Percentiles rank a stretch among this genome's conserved stretches.
phyloP scores from a whole-genome alignment of 2,888 invertebrate genomes.

The Dione vanillae region DNA sequence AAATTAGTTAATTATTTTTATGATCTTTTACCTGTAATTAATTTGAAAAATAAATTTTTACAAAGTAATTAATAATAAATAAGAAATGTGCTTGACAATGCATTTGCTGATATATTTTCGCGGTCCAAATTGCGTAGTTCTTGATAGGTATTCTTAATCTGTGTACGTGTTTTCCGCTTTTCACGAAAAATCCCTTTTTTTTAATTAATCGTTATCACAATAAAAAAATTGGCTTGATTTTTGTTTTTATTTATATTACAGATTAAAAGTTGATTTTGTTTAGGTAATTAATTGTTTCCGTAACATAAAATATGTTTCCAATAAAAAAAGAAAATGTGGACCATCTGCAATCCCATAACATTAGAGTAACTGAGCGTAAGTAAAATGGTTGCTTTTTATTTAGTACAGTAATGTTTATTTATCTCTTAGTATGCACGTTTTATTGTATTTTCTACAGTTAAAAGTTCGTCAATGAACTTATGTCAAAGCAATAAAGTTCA shows the following conservation, averaged over 20 bases:
- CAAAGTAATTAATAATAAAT: constrained; percentile 51
- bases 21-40: constrained; percentile 42
- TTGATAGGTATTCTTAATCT: constrained; percentile 34
- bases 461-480: not conserved
- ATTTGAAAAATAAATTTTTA: constrained; percentile 22
- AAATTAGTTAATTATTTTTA: constrained; percentile 67
- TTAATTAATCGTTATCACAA: not conserved
- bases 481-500: not conserved
- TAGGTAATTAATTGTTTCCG: not conserved
- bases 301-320: constrained; percentile 61
- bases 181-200: not conserved
- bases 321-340: constrained; percentile 65
- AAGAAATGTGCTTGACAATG: constrained; percentile 61
- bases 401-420: constrained; percentile 11
- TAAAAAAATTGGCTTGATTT: not conserved
- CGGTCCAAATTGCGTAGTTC: constrained; percentile 41
- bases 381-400: constrained; percentile 40
- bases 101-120: constrained; percentile 51
- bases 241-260: not conserved
- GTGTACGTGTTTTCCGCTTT: constrained; percentile 36
- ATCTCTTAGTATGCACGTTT: constrained; percentile 3
- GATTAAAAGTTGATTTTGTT: constrained; percentile 20
- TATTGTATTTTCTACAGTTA: constrained; percentile 6
- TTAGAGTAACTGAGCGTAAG: constrained; percentile 67
- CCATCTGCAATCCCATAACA: constrained; percentile 65